Evolutionary conservation across 2,888 invertebrate species (phyloP).

Genomic region (Agonopterix subpropinquella): DNA sequence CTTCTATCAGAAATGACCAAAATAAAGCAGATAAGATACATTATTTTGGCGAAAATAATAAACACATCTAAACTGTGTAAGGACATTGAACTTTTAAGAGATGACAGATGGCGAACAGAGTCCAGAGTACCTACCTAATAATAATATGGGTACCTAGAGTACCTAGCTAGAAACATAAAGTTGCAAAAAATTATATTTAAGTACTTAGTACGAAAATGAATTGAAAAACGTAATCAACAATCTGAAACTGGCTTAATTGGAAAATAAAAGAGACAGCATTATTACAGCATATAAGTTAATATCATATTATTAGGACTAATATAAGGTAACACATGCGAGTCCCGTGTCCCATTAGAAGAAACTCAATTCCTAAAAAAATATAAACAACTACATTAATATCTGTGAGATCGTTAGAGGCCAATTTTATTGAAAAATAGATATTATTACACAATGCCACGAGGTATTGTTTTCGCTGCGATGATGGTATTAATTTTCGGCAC

Average conservation of each 20-base stretch:
- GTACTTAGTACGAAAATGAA: too few species aligned
- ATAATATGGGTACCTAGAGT: neutral
- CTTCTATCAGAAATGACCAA: too few species aligned
- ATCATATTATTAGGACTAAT: too few species aligned
- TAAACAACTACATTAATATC: constrained; percentile 3
- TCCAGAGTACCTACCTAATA: constrained; percentile 9
- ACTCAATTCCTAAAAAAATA: neutral
- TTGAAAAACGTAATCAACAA: too few species aligned
- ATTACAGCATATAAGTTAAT: too few species aligned
- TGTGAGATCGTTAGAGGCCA: neutral
- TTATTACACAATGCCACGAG: constrained; percentile 14
- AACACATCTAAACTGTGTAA: constrained; percentile 14
- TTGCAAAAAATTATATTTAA: too few species aligned
- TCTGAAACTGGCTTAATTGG: too few species aligned
- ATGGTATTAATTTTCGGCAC: constrained; percentile 25
- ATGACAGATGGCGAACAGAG: constrained; percentile 40
- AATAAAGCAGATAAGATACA: constrained; percentile 6
- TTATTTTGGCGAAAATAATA: constrained; percentile 8
- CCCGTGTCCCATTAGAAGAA: neutral
- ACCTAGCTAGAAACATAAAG: neutral
- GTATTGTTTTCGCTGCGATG: constrained; percentile 10
- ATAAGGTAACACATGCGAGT: too few species aligned
- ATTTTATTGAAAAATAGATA: constrained; percentile 9
- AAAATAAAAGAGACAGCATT: too few species aligned
- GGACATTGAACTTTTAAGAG: constrained; percentile 31